phyloP scores from a whole-genome alignment of 2,888 invertebrate species.

The Tipula confusa region DNA sequence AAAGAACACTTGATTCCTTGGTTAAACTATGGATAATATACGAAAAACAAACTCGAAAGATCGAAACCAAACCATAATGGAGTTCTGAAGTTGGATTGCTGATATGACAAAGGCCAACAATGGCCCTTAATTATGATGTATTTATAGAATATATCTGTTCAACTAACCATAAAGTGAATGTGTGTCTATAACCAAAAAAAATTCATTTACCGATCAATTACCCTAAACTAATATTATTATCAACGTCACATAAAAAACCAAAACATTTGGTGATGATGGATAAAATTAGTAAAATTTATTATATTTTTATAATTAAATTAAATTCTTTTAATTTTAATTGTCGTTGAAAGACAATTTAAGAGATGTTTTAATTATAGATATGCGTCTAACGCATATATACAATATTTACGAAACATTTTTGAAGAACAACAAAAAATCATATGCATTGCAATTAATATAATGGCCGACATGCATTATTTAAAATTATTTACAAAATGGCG shows the following conservation, averaged over 20 bases:
- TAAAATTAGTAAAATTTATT: background rate
- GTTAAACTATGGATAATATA: too few relatives aligned
- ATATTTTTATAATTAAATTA: background rate
- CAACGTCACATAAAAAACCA: background rate
- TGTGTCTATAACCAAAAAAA: background rate
- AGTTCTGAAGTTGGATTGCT: too few relatives aligned
- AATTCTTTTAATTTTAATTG: background rate
- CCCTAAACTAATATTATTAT: constrained; percentile 12
- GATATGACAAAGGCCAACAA: too few relatives aligned
- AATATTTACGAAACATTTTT: background rate
- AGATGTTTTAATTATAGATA: background rate
- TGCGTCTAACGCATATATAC: too few relatives aligned
- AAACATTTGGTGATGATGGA: constrained; percentile 21
- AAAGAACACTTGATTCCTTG: too few relatives aligned
- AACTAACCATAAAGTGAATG: background rate
- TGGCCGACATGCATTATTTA: background rate
- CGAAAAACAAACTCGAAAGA: too few relatives aligned
- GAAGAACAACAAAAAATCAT: background rate
- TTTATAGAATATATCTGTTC: too few relatives aligned
- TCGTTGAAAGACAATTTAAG: constrained; percentile 12
- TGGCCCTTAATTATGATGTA: too few relatives aligned
- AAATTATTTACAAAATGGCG: background rate
- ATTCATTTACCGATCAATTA: background rate
- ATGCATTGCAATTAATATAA: background rate
- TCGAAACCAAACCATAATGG: too few relatives aligned